Conservation (phyloP, 2,888 invertebrate genomes). For the Leptinotarsa juncta region DNA sequence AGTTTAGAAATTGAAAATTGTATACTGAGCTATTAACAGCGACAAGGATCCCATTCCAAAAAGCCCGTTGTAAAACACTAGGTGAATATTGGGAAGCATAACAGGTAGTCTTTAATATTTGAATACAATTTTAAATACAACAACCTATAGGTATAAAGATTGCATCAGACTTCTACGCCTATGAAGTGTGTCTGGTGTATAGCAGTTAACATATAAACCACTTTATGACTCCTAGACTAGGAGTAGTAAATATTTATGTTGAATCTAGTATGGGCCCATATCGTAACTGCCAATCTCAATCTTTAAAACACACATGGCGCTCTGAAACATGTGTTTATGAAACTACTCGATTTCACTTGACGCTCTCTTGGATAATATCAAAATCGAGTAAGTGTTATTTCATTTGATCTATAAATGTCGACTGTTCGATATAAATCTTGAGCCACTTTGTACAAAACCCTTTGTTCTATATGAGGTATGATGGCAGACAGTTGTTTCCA, state of each 20-base stretch:
- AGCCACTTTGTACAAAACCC: too few relatives aligned
- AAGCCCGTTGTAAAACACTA: too few relatives aligned
- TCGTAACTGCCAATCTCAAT: conserved; percentile 31
- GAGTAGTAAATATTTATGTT: conserved; percentile 38
- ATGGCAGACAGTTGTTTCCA: neutral
- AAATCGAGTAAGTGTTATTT: neutral
- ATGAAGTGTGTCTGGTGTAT: conserved; percentile 17
- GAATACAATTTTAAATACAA: too few relatives aligned
- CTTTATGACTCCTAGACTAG: conserved; percentile 31
- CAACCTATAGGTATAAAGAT: too few relatives aligned
- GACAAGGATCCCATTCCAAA: too few relatives aligned
- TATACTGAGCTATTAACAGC: too few relatives aligned
- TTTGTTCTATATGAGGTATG: neutral
- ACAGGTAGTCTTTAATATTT: too few relatives aligned
- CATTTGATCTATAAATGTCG: neutral
- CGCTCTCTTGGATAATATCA: neutral
- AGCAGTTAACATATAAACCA: conserved; percentile 31
- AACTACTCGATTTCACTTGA: neutral
- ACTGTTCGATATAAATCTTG: neutral
- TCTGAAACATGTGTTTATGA: conserved; percentile 32
- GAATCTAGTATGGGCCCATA: conserved; percentile 32
- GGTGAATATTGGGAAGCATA: too few relatives aligned
- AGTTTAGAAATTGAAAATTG: too few relatives aligned
- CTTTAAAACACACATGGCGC: conserved; percentile 32
- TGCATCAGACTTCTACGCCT: neutral